Percentiles rank a stretch among this genome's conserved stretches.
These are phyloP conservation scores for Antheraea assamensis DNA, from an alignment of 2,888 invertebrate species.

Conservation along the genomic window DNA sequence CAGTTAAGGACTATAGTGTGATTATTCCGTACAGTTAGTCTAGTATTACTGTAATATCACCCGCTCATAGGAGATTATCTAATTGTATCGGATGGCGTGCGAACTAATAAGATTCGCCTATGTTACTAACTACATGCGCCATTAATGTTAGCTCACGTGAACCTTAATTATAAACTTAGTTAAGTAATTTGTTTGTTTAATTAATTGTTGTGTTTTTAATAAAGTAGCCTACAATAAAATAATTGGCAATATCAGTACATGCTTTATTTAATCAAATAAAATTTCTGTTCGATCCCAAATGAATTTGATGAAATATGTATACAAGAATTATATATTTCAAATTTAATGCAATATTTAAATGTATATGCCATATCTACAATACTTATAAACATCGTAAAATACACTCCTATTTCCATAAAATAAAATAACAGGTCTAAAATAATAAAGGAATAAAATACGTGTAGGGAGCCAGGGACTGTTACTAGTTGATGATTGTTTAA, in stretches of 20 bases:
- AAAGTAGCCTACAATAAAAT: background rate
- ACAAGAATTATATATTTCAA: too few species aligned
- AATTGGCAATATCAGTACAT: background rate
- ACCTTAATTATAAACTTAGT: background rate
- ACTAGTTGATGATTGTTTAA: too few species aligned
- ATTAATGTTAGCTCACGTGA: background rate
- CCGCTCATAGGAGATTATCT: background rate
- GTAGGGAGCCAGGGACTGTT: too few species aligned
- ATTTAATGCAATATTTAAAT: too few species aligned
- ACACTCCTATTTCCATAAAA: too few species aligned
- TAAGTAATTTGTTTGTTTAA: background rate
- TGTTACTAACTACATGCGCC: background rate
- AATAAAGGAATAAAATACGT: too few species aligned
- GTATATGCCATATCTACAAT: too few species aligned
- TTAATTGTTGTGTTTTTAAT: background rate
- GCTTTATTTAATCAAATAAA: too few species aligned
- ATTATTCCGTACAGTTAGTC: background rate
- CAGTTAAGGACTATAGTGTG: background rate
- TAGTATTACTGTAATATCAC: background rate
- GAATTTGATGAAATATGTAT: too few species aligned
- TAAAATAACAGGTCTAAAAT: too few species aligned
- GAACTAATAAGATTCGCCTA: background rate
- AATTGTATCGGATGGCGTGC: constrained; percentile 9
- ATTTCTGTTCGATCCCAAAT: too few species aligned
- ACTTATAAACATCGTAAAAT: too few species aligned